Base-by-base conservation (phyloP, 1,140 invertebrate species). In the Diorhabda carinulata region DNA sequence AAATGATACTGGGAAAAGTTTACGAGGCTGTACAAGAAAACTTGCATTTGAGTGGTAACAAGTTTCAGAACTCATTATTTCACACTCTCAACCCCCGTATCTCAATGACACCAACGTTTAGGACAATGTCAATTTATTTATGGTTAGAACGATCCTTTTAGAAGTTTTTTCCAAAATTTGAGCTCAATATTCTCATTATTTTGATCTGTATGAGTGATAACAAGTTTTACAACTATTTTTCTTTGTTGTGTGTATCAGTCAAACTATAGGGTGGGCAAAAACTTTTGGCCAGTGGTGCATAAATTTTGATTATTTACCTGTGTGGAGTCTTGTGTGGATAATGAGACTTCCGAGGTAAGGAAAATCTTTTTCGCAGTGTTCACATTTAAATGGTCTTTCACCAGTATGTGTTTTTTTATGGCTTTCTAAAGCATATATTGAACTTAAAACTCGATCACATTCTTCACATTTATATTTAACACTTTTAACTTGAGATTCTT, bases 381-480 rank as follows among this genome's bases (percentile, higher is more conserved):
- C 7, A 40, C 65, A 67, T 4, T 52, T 57, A 59, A 25, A 67
- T 0, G 65, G 65, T 45, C 43, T 67, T 25, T 45, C 65, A 5
- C 65, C 65, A 47, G 65, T 67, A 43, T 67, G 65, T 9, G 65
- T 67, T 45, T 60, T 67, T 57, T 60, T 67, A 45, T 67, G 65
- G 41, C 42, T 60, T 25, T 10, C 44, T 8, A 67, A 43, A 25
- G 65, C 65, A 2, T 25, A 43, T 8, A 25, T 40, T 6, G 65
- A 67, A 60, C 57, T 67, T 45, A 67, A n/a, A 10, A 60, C 57
- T 60, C 65, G 57, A 25, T 67, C 65, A 59, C 65, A 67, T 63
- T 63, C 9, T 44, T 3, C n/a, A 43, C n/a, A 58, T 43, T 9
- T 52, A 45, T n/a, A 67, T 59, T 60, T 59, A 3, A 25, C 5